Evolutionary conservation across 2,888 invertebrate species (phyloP), one percentile per base, ranked within the genome.

Genomic region (Himalopsyche anomala): DNA sequence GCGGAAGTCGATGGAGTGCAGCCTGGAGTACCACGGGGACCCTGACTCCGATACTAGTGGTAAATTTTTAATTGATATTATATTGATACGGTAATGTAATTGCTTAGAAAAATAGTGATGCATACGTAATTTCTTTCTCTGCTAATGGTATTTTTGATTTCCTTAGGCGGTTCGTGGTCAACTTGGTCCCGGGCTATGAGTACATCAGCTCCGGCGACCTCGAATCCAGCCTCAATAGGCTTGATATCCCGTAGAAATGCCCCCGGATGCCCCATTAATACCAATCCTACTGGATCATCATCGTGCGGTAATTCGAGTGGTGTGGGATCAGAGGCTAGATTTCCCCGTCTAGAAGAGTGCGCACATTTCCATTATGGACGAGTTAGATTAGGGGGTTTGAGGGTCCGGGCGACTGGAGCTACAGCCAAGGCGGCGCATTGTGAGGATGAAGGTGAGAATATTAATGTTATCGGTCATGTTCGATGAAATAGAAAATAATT

Each of bases 311-410:
- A 51, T 40, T 54, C 55, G 2, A 51, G 51, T 11, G 86, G 62
- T 8, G 81, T 36, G 5, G 82, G 79, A n/a, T 54, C 81, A 4
- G 69, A 38, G 38, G 84, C 86, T 17, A 94, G 96, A 85, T 97
- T 97, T 92, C 97, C 97, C 84, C 96, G 97, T 91, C 94, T 99
- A 88, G 98, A 98, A 91, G 99, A 99, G 91, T 99, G 99, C 92
- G 99, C 99, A 6, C 99, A 99, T 91, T 99, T 99, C 92, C 99
- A 99, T 92, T 99, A 99, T 92, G 99, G 99, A 91, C 94, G 97
- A 89, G 98, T 99, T 28, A 96, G 98, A 89, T 94, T 99, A 89
- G 96, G 97, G n/a, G 95, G 96, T 0, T 92, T 96, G 80, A 91
- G 92, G 40, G 94, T 95, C 55, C 80, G 82, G 92, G 92, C 87